Percentiles rank a stretch among this genome's conserved stretches.
These are phyloP conservation scores for Orgyia antiqua DNA, from an alignment of 2,888 invertebrate genomes.

Conservation along the genomic window DNA sequence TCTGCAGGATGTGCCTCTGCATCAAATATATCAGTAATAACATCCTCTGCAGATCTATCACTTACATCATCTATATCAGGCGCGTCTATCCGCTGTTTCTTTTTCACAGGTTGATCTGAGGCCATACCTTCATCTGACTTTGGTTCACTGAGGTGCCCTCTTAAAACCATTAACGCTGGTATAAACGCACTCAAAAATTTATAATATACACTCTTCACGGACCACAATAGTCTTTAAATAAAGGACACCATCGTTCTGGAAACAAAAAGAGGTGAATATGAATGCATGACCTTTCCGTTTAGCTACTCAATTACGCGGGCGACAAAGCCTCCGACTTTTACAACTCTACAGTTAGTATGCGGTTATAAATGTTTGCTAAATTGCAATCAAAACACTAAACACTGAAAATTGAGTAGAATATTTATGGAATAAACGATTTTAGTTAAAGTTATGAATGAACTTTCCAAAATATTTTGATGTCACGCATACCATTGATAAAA, in stretches of 20 bases:
- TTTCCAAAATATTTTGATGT: conserved; percentile 80
- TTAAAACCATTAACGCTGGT: conserved; percentile 85
- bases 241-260: conserved; percentile 50
- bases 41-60: conserved; percentile 73
- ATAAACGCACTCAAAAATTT: too few relatives aligned
- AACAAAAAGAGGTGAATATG: conserved; percentile 60
- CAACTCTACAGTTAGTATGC: too few relatives aligned
- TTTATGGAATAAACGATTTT: too few relatives aligned
- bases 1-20: conserved; percentile 58
- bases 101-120: conserved; percentile 90
- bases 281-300: conserved; percentile 74
- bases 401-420: too few relatives aligned
- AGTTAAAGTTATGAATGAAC: conserved; percentile 50
- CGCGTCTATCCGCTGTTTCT: conserved; percentile 86
- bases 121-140: conserved; percentile 81
- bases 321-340: conserved; percentile 60
- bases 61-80: conserved; percentile 78
- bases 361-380: too few relatives aligned
- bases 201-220: conserved; percentile 24
- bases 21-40: conserved; percentile 61
- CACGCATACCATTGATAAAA: conserved; percentile 72
- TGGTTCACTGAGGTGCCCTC: conserved; percentile 74
- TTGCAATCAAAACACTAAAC: too few relatives aligned
- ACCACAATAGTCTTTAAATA: conserved; percentile 28
- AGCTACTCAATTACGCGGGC: conserved; percentile 77